Base-by-base conservation (phyloP, 2,797 vertebrate genomes). In the Danionella dracula region DNA sequence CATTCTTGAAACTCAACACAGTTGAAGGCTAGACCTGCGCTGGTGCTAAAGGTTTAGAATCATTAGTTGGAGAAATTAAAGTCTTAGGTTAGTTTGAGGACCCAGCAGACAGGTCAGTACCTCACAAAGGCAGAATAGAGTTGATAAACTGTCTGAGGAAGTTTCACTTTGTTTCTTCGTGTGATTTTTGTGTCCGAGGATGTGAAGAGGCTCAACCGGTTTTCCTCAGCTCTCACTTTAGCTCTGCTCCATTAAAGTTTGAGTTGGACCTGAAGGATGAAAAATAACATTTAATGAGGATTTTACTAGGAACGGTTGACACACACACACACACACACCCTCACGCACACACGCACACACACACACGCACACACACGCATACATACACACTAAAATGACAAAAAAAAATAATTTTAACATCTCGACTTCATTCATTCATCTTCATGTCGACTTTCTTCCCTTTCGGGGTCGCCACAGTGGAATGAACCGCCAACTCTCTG, bases 201-300 rank as follows among this genome's bases (percentile, higher is more conserved):
- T 57, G 44, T 32, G 57, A 44, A 73, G 42, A 68, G 44, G 61
- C 48, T 41, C 66, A 9, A n/a, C n/a, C n/a, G n/a, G 27, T 49
- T 63, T 19, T 40, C 44, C 13, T 58, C 55, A 69, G 15, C 4
- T 15, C 1, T 27, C 31, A 4, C 11, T 74, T 48, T 85, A 89
- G 66, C 66, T 81, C 50, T 88, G 84, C 31, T 88, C 86, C 74
- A 86, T 81, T 81, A 64, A 89, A 88, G 77, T 83, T 85, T 35
- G 86, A 83, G 67, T 87, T 85, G 0, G 75, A 74, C 79, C 90
- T 91, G 76, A 65, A n/a, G 42, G 56, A 7, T 58, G 27, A 62
- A 77, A 40, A 56, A 42, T n/a, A n/a, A n/a, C n/a, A n/a, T n/a
- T n/a, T n/a, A n/a, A n/a, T n/a, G n/a, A n/a, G n/a, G n/a, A n/a